Percentiles rank a stretch among this genome's conserved stretches.
These are phyloP conservation scores for Suillia variegata DNA, from an alignment of 2,888 invertebrate genomes.

Conservation along the genomic window DNA sequence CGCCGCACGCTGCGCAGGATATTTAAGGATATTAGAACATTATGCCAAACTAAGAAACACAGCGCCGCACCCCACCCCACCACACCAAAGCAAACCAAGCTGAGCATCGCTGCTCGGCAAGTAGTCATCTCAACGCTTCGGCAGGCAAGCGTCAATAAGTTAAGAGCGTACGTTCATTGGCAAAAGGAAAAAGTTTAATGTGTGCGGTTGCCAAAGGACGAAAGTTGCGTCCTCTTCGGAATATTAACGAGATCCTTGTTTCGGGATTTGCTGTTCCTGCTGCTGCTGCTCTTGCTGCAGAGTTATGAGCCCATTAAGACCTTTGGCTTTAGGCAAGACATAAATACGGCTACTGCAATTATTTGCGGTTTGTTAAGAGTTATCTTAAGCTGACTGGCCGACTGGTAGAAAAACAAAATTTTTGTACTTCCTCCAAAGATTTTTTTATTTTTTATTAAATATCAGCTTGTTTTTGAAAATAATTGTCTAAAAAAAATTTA, in stretches of 20 bases:
- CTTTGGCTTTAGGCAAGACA: conserved; percentile 35
- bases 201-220: conserved; percentile 23
- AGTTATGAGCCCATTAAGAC: conserved; percentile 36
- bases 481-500: too few relatives aligned
- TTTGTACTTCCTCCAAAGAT: too few relatives aligned
- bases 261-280: not conserved
- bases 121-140: not conserved
- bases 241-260: conserved; percentile 33
- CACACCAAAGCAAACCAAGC: not conserved
- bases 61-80: not conserved
- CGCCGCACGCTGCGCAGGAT: too few relatives aligned
- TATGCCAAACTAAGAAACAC: conserved; percentile 17
- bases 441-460: too few relatives aligned
- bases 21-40: conserved; percentile 39
- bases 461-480: too few relatives aligned
- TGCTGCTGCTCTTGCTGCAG: too few relatives aligned
- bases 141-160: conserved; percentile 48
- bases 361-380: conserved; percentile 13
- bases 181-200: not conserved
- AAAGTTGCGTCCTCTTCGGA: conserved; percentile 28
- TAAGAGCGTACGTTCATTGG: conserved; percentile 29
- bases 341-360: conserved; percentile 55
- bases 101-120: not conserved
- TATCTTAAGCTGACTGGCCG: too few relatives aligned
- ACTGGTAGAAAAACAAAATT: too few relatives aligned